Evolutionary conservation across 2,888 invertebrate genomes (phyloP).

Genomic region (Scaptomyza tumidula): DNA sequence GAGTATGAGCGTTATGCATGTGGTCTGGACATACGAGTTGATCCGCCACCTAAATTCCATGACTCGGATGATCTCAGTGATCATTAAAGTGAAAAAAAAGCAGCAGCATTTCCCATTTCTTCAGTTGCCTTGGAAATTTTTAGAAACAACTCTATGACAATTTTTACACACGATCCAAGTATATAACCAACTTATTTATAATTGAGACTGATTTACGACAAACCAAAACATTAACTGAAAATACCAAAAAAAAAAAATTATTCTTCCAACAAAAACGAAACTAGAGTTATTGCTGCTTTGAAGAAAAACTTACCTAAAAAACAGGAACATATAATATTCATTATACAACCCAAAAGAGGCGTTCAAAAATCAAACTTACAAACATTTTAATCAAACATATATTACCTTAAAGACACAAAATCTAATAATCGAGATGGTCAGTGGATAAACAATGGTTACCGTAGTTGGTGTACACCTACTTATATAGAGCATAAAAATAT

Average conservation of each 20-base stretch:
- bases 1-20: constrained; percentile 89
- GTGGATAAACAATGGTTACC: constrained; percentile 28
- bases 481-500: constrained; percentile 50
- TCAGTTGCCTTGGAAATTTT: constrained; percentile 75
- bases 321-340: constrained; percentile 25
- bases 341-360: constrained; percentile 27
- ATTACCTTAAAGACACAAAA: constrained; percentile 41
- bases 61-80: constrained; percentile 87
- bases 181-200: constrained; percentile 79
- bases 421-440: constrained; percentile 51
- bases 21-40: constrained; percentile 91
- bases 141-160: constrained; percentile 66
- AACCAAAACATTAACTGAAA: constrained; percentile 42
- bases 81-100: constrained; percentile 60
- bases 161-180: constrained; percentile 74
- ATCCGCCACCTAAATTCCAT: constrained; percentile 92
- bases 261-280: constrained; percentile 24
- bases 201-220: constrained; percentile 82
- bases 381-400: constrained; percentile 74
- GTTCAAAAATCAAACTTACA: constrained; percentile 60
- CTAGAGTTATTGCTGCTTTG: constrained; percentile 35
- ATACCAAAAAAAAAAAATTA: constrained; percentile 23
- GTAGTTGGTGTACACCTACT: constrained; percentile 29
- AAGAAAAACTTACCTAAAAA: constrained; percentile 6
- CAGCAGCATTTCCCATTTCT: constrained; percentile 71